Conservation (phyloP, 2,888 invertebrate species). For the Encarsia formosa region DNA sequence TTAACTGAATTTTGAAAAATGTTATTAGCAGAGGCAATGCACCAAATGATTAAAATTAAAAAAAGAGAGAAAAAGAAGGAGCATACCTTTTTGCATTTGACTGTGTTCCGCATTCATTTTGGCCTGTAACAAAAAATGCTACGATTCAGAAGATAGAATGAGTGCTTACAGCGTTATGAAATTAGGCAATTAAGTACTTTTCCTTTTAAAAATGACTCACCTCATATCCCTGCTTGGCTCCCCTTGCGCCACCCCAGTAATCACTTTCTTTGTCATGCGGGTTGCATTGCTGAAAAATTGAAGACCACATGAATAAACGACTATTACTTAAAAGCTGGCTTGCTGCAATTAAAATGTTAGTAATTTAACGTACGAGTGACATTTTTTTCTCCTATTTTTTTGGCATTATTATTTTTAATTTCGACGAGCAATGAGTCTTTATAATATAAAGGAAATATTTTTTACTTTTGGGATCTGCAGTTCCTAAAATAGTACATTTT, state of each 20-base stretch:
- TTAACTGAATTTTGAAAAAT: too few relatives aligned
- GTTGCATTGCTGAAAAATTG: constrained; percentile 48
- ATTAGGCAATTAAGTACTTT: constrained; percentile 28
- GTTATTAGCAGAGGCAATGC: too few relatives aligned
- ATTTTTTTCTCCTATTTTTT: neutral
- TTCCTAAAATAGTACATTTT: too few relatives aligned
- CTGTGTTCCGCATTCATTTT: constrained; percentile 55
- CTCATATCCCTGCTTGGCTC: constrained; percentile 50
- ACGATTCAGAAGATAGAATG: constrained; percentile 47
- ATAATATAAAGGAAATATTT: too few relatives aligned
- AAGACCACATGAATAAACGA: constrained; percentile 3
- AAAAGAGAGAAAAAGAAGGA: neutral
- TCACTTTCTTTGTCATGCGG: constrained; percentile 50
- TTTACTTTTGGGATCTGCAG: too few relatives aligned
- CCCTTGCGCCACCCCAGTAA: constrained; percentile 49
- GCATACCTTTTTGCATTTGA: constrained; percentile 58
- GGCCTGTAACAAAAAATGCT: constrained; percentile 53
- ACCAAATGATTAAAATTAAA: neutral
- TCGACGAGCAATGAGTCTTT: too few relatives aligned
- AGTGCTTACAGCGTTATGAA: constrained; percentile 22
- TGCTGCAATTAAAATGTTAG: constrained; percentile 11
- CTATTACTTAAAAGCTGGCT: constrained; percentile 5
- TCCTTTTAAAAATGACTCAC: constrained; percentile 38
- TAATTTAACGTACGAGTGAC: constrained; percentile 2
- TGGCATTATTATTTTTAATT: too few relatives aligned